Percentiles rank a stretch among this genome's conserved stretches.
phyloP scores from a whole-genome alignment of 2,113 vertebrate species.

The Phaetusa simplex region DNA sequence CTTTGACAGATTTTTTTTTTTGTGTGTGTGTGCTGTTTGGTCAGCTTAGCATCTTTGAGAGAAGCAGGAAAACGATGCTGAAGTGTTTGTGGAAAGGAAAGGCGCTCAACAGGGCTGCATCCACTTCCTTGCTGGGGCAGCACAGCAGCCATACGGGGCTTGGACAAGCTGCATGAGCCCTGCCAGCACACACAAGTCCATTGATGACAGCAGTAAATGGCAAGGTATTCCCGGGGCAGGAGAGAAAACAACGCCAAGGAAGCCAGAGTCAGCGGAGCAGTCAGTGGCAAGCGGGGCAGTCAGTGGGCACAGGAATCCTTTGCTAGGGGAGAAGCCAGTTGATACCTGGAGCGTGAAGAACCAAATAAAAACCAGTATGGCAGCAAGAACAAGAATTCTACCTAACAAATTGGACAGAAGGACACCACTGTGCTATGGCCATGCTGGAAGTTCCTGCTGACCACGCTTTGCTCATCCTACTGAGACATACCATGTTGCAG shows the following conservation, averaged over 20 bases:
- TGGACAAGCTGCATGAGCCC: neutral
- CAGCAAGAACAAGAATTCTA: neutral
- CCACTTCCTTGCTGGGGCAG: neutral
- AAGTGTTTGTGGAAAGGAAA: neutral
- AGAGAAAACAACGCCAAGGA: neutral
- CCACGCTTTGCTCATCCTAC: neutral
- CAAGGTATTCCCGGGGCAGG: neutral
- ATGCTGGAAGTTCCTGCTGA: neutral
- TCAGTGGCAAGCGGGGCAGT: neutral
- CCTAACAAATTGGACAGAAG: neutral
- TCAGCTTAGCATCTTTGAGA: neutral
- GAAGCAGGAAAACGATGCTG: neutral
- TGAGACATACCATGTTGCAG: slow-evolving; percentile 71
- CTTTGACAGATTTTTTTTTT: neutral
- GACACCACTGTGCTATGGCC: neutral
- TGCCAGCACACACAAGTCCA: neutral
- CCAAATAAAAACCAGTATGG: neutral
- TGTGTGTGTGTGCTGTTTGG: neutral
- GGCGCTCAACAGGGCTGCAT: neutral
- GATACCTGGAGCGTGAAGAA: neutral
- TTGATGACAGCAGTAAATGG: neutral
- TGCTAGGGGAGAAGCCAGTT: neutral
- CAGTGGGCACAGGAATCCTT: neutral
- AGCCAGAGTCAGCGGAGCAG: neutral
- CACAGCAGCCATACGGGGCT: neutral